Evolutionary conservation across 2,888 invertebrate species (phyloP), one percentile per base, ranked within the genome.

Genomic region (Lamproptera curius): DNA sequence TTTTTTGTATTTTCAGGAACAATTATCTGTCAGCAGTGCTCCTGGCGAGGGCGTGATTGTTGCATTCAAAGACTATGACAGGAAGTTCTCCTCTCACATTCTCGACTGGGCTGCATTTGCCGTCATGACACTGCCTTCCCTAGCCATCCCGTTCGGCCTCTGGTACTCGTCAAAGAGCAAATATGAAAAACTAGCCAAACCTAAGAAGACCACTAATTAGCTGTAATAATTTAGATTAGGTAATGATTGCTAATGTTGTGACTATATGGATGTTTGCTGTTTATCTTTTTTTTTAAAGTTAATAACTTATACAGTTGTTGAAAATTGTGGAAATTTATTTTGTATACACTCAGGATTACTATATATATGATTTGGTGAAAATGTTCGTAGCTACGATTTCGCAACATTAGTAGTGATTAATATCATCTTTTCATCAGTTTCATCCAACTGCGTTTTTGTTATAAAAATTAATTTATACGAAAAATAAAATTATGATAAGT

Each of bases 91-190:
- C 1, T 97, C 98, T 0, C 98, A 98, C 85, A 94, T 96, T 73
- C 94, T 97, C 53, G 98, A 98, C 84, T 99, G 99, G 99, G 90
- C 94, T 45, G 96, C 97, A 16, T 99, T 99, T 72, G 97, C 97
- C 26, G 92, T 99, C 46, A 97, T 99, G 97, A 96, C 97, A 16
- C 89, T 98, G 33, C 98, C 98, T 3, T 97, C 98, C 1, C 89
- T 99, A 37, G 95, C 94, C 35, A 97, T 99, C 74, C 98, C 98
- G 49, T 96, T 97, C 76, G 92, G 94, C 26, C 89, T 99, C 54
- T 99, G 98, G 98, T 97, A 92, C 84, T 93, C 95, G 16, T 97
- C 97, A 68, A 98, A 98, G 82, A 93, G 93, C 76, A 97, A 97
- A 90, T 98, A 98, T 68, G 97, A 97, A 72, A 93, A 92, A 65